These are phyloP conservation scores for Meriones unguiculatus DNA, from an alignment of 2,113 vertebrate genomes.

Conservation along the genomic window DNA sequence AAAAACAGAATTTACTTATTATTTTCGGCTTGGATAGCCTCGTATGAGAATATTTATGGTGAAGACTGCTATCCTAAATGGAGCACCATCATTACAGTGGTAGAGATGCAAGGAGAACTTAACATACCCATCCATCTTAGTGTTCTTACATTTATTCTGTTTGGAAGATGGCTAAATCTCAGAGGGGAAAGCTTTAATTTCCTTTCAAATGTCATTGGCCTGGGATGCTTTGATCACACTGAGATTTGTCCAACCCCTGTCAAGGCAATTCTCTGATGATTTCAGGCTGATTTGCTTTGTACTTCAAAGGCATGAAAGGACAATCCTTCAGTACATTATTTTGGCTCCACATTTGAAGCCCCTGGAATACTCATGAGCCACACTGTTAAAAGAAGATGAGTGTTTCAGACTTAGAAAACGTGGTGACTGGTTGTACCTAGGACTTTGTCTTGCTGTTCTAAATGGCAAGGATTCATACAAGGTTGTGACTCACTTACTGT, in stretches of 20 bases:
- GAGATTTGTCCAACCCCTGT: constrained; percentile 88
- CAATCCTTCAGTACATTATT: constrained; percentile 80
- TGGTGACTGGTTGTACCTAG: constrained; percentile 52
- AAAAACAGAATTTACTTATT: neutral
- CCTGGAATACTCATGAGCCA: constrained; percentile 85
- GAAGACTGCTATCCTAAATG: constrained; percentile 81
- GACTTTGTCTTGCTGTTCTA: constrained; percentile 70
- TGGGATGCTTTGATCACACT: constrained; percentile 87
- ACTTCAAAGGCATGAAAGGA: constrained; percentile 89
- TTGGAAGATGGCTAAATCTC: constrained; percentile 85
- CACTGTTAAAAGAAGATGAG: constrained; percentile 69
- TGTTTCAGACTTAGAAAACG: constrained; percentile 65
- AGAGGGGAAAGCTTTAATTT: constrained; percentile 87
- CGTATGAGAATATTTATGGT: constrained; percentile 70
- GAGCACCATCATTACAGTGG: constrained; percentile 75
- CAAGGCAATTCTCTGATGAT: constrained; percentile 87
- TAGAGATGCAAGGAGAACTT: constrained; percentile 80
- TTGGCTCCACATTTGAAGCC: constrained; percentile 85
- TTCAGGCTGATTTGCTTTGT: constrained; percentile 89
- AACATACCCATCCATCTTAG: constrained; percentile 82
- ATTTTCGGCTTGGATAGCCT: constrained; percentile 71
- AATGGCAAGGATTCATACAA: constrained; percentile 31
- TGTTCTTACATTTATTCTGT: constrained; percentile 84
- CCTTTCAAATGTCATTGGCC: constrained; percentile 87
- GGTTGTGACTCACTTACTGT: neutral